These are phyloP conservation scores for Allygus modestus DNA, from an alignment of 2,888 invertebrate genomes.

Conservation along the genomic window DNA sequence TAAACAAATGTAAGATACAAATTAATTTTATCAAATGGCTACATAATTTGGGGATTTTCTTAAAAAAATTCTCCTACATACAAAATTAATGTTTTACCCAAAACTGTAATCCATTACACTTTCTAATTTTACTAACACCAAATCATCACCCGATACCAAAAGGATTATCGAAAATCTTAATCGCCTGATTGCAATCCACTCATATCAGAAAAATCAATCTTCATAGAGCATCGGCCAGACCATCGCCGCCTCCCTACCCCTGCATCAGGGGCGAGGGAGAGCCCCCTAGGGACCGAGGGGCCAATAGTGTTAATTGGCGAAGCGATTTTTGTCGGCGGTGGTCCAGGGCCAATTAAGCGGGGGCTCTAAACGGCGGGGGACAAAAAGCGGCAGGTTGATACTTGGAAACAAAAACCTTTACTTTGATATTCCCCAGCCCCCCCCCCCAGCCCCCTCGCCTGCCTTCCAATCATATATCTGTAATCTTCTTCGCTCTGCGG, in stretches of 20 bases:
- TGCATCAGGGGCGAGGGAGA: slow-evolving; percentile 22
- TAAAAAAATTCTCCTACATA: no score
- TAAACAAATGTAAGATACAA: no score
- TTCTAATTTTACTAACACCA: no score
- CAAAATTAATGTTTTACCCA: no score
- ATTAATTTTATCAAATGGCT: no score
- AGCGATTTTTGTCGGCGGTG: slow-evolving; percentile 66
- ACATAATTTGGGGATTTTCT: no score
- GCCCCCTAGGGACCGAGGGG: slow-evolving; percentile 42
- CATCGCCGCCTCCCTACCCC: neutral
- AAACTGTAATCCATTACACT: no score
- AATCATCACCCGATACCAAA: no score
- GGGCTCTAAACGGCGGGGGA: slow-evolving; percentile 48
- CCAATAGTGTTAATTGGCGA: slow-evolving; percentile 66
- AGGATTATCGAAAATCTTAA: neutral
- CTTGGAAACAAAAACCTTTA: slow-evolving; percentile 36
- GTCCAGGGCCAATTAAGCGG: slow-evolving; percentile 60
- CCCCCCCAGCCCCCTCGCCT: neutral
- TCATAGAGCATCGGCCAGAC: neutral
- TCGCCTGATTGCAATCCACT: slow-evolving; percentile 1
- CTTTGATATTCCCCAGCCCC: slow-evolving; percentile 49
- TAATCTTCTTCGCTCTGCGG: slow-evolving; percentile 38
- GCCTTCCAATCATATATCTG: slow-evolving; percentile 56
- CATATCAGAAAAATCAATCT: slow-evolving; percentile 43
- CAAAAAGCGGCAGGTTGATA: slow-evolving; percentile 46